These are phyloP conservation scores for Drosophila watanabei DNA, from an alignment of 1,140 invertebrate genomes.

Conservation along the genomic window DNA sequence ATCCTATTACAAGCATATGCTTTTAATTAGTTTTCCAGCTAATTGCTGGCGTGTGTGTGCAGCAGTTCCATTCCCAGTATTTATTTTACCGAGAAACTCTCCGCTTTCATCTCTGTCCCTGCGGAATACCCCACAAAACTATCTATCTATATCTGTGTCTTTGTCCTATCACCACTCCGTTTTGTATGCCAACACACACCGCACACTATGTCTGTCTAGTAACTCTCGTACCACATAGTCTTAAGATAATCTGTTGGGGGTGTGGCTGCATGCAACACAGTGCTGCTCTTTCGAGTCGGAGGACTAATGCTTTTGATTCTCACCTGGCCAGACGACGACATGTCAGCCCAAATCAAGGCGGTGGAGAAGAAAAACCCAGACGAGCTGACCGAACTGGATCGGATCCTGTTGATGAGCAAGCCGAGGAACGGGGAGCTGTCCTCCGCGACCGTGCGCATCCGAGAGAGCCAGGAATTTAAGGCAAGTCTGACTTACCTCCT, in stretches of 20 bases:
- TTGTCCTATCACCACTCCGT: slow-evolving; percentile 19
- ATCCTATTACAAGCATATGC: slow-evolving; percentile 39
- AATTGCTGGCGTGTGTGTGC: slow-evolving; percentile 29
- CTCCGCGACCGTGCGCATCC: slow-evolving; percentile 94
- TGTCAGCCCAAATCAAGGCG: slow-evolving; percentile 80
- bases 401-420: slow-evolving; percentile 95
- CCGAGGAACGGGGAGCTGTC: slow-evolving; percentile 95
- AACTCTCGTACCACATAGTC: slow-evolving; percentile 21
- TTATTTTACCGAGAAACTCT: slow-evolving; percentile 3
- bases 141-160: not conserved
- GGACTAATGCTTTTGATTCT: slow-evolving; percentile 25
- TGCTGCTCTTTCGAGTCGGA: not conserved
- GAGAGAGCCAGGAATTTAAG: slow-evolving; percentile 99
- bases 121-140: not conserved
- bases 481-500: slow-evolving; percentile 86
- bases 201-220: slow-evolving; percentile 25
- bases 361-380: slow-evolving; percentile 89
- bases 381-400: slow-evolving; percentile 91
- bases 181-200: slow-evolving; percentile 39
- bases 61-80: slow-evolving; percentile 13
- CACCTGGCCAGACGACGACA: slow-evolving; percentile 72
- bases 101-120: slow-evolving; percentile 13
- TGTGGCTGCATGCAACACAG: slow-evolving; percentile 43
- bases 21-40: slow-evolving; percentile 44
- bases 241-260: slow-evolving; percentile 40